Percentiles rank a stretch among this genome's conserved stretches.
phyloP scores from a whole-genome alignment of 2,888 invertebrate species.

The Spilarctia lutea region DNA sequence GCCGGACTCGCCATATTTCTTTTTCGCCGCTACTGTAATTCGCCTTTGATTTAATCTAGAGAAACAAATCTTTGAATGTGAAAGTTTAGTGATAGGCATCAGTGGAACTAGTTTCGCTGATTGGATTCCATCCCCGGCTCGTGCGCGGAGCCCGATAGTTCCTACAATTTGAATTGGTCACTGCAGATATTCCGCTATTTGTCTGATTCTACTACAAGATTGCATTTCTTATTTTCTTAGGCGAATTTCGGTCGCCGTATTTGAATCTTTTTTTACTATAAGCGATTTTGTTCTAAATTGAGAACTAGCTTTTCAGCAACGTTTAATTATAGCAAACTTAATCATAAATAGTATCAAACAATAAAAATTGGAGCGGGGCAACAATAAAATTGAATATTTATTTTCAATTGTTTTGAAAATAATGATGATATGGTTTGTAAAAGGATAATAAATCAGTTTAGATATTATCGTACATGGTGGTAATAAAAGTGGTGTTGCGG shows the following conservation, averaged over 20 bases:
- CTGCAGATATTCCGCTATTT: conserved; percentile 78
- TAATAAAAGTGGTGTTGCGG: conserved; percentile 50
- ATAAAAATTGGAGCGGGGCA: background rate
- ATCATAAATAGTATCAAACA: background rate
- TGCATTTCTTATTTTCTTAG: conserved; percentile 79
- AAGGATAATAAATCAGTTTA: background rate
- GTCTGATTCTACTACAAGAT: conserved; percentile 82
- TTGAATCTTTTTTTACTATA: conserved; percentile 40
- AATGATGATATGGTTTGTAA: background rate
- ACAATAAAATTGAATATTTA: background rate
- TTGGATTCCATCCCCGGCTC: conserved; percentile 79
- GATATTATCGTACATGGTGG: conserved; percentile 5
- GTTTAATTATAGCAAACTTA: background rate
- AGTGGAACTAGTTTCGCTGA: conserved; percentile 83
- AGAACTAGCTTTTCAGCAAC: background rate
- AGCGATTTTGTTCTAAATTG: conserved; percentile 25
- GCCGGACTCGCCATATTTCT: conserved; percentile 85
- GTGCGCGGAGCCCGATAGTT: conserved; percentile 67
- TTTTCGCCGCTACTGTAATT: conserved; percentile 86
- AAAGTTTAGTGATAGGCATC: conserved; percentile 86
- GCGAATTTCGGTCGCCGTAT: conserved; percentile 60
- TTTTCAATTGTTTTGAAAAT: background rate
- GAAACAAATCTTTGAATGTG: conserved; percentile 87
- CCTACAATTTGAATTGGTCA: conserved; percentile 79
- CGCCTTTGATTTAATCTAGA: conserved; percentile 86